phyloP scores from a whole-genome alignment of 2,113 vertebrate genomes.

The Suricata suricatta region DNA sequence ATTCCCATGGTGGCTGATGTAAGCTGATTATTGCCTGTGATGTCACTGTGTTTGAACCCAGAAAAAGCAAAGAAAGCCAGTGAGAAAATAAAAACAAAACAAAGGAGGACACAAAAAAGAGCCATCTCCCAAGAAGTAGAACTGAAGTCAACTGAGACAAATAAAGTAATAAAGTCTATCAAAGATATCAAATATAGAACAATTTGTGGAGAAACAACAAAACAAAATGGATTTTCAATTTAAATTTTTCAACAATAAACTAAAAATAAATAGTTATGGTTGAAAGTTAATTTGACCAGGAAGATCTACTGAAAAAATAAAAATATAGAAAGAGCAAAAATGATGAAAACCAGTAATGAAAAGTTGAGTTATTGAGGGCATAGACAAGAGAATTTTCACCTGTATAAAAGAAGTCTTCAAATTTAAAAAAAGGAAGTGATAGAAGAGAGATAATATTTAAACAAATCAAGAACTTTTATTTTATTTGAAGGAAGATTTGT shows the following conservation, averaged over 20 bases:
- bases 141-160: not conserved
- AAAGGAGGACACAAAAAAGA: not conserved
- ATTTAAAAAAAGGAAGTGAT: conserved; percentile 9
- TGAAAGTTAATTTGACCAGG: not conserved
- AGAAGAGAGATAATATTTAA: conserved; percentile 52
- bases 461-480: conserved; percentile 42
- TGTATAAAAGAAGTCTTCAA: not conserved
- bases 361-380: not conserved
- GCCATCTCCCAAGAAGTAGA: not conserved
- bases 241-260: not conserved
- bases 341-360: not conserved
- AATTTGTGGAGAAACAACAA: not conserved
- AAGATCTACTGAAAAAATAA: not conserved
- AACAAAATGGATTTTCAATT: not conserved
- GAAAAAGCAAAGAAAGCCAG: not conserved
- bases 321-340: not conserved
- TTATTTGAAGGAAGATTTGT: conserved; percentile 58
- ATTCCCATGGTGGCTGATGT: not conserved
- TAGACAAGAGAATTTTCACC: not conserved
- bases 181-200: not conserved
- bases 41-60: not conserved
- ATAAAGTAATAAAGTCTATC: not conserved
- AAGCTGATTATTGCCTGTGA: not conserved
- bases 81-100: not conserved
- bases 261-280: not conserved